phyloP scores from a whole-genome alignment of 2,888 invertebrate genomes.

The Galerucella pusilla region DNA sequence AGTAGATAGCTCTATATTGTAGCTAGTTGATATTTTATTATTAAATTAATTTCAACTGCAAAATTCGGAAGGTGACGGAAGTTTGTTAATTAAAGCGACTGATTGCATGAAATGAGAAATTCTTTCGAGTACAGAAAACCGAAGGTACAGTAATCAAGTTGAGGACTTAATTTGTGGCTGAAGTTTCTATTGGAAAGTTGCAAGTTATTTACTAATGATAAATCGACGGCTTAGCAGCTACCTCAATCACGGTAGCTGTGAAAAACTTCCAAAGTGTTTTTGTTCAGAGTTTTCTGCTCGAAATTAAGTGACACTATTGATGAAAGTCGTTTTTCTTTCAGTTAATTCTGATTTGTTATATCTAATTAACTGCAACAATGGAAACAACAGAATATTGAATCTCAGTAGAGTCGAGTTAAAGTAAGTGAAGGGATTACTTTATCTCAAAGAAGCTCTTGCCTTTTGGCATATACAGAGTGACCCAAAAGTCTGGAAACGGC shows the following conservation, averaged over 20 bases:
- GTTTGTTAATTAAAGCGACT: slow-evolving; percentile 1
- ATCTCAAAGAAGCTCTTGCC: too few species aligned
- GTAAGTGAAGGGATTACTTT: too few species aligned
- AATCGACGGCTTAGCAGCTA: background rate
- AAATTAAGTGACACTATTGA: background rate
- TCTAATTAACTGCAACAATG: background rate
- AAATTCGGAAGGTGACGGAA: background rate
- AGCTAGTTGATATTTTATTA: too few species aligned
- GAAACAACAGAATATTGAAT: too few species aligned
- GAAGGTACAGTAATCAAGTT: background rate
- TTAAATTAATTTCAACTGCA: too few species aligned
- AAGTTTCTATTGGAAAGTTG: background rate
- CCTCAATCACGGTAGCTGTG: background rate
- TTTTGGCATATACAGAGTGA: too few species aligned
- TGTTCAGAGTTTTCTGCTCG: background rate
- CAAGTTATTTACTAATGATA: background rate
- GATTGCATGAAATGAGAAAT: background rate
- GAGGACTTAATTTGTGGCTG: background rate
- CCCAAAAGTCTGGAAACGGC: too few species aligned
- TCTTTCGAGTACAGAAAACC: background rate
- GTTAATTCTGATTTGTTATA: background rate
- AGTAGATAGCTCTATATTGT: too few species aligned
- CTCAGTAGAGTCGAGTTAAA: too few species aligned
- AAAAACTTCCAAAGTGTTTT: background rate
- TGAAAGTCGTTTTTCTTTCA: background rate